phyloP scores from a whole-genome alignment of 2,113 vertebrate species.

The Dipodomys merriami region DNA sequence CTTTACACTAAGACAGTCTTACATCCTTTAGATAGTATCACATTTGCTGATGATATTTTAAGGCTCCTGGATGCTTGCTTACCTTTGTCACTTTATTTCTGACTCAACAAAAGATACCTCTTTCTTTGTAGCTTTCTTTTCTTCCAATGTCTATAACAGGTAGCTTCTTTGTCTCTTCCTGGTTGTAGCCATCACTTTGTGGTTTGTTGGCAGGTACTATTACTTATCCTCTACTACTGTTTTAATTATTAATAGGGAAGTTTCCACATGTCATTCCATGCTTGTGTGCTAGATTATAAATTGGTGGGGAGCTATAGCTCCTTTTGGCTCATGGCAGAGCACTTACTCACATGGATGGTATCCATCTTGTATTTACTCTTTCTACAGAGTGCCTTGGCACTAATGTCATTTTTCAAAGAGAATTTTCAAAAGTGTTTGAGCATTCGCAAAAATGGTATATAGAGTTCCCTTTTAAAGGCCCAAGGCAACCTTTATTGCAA shows the following conservation, averaged over 20 bases:
- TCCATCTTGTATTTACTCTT: neutral
- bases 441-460: neutral
- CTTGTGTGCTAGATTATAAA: neutral
- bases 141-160: neutral
- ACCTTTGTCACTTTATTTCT: neutral
- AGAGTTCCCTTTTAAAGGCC: neutral
- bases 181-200: neutral
- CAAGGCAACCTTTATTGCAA: neutral
- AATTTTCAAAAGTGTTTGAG: neutral
- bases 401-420: neutral
- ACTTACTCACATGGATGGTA: neutral
- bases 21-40: neutral
- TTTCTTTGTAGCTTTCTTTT: no score
- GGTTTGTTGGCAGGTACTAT: neutral
- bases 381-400: neutral
- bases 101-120: no score
- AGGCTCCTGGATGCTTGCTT: accelerated
- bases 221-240: neutral
- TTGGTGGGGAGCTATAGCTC: neutral
- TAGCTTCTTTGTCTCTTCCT: neutral
- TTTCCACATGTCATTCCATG: no score
- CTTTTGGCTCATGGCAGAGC: neutral
- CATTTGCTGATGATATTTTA: neutral
- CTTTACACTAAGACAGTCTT: neutral
- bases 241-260: neutral